These are phyloP conservation scores for Clepsis dumicolana DNA, from an alignment of 2,888 invertebrate species.

Conservation along the genomic window DNA sequence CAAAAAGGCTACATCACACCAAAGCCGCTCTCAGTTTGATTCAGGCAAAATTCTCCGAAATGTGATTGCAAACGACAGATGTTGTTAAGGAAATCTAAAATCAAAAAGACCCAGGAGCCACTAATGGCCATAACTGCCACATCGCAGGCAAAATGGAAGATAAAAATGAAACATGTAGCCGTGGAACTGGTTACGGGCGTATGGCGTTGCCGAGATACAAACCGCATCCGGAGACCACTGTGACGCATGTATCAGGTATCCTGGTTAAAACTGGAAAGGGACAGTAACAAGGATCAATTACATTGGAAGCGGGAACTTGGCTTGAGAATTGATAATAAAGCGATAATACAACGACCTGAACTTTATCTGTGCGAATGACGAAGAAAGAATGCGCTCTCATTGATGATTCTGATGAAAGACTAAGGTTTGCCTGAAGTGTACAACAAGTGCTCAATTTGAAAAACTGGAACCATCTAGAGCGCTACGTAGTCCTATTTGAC, in stretches of 20 bases:
- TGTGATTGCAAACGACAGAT: conserved; percentile 47
- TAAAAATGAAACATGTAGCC: conserved; percentile 62
- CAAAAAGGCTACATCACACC: neutral
- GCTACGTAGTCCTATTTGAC: too few species aligned
- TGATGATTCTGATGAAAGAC: too few species aligned
- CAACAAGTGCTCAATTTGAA: too few species aligned
- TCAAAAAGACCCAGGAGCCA: conserved; percentile 23
- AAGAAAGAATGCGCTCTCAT: too few species aligned
- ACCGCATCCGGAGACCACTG: conserved; percentile 71
- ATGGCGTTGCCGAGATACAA: conserved; percentile 63
- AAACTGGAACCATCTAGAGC: too few species aligned
- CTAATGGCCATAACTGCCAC: conserved; percentile 62
- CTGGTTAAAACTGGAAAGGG: conserved; percentile 30
- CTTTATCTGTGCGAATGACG: too few species aligned
- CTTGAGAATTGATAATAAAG: conserved; percentile 5
- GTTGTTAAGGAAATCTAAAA: conserved; percentile 25
- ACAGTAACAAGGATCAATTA: conserved; percentile 38
- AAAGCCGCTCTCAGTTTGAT: neutral
- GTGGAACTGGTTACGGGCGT: conserved; percentile 67
- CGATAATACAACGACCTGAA: neutral
- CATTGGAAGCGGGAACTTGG: neutral
- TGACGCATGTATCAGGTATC: conserved; percentile 66
- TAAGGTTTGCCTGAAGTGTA: too few species aligned
- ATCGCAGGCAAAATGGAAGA: conserved; percentile 70
- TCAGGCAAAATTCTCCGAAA: conserved; percentile 50